These are phyloP conservation scores for Ericerus pela DNA, from an alignment of 1,140 invertebrate species.

Conservation along the genomic window DNA sequence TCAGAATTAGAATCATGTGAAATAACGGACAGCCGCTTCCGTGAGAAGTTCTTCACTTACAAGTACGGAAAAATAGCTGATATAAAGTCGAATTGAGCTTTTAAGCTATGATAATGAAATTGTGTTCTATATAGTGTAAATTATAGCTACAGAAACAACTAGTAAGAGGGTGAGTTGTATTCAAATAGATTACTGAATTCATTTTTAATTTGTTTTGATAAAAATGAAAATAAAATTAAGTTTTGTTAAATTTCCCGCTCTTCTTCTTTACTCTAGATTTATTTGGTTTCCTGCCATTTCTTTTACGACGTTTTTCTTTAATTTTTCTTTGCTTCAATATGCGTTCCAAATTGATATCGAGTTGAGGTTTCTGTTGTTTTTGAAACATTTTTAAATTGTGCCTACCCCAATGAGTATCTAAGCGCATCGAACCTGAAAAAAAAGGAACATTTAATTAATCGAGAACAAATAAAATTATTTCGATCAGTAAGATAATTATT, in stretches of 20 bases:
- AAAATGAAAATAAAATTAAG: slow-evolving; percentile 5
- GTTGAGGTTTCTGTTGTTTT: slow-evolving; percentile 18
- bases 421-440: slow-evolving; percentile 16
- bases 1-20: not conserved
- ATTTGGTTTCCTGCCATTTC: slow-evolving; percentile 21
- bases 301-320: slow-evolving; percentile 21
- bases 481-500: not conserved
- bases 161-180: too few relatives aligned
- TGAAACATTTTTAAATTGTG: slow-evolving; percentile 23
- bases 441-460: slow-evolving; percentile 12
- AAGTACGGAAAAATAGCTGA: not conserved
- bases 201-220: too few relatives aligned
- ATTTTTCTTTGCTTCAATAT: slow-evolving; percentile 24
- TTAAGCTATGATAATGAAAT: not conserved
- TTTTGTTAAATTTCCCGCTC: slow-evolving; percentile 17
- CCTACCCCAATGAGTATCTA: slow-evolving; percentile 23
- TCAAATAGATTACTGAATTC: too few relatives aligned
- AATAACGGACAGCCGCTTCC: not conserved
- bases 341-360: slow-evolving; percentile 20
- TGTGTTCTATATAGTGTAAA: too few relatives aligned
- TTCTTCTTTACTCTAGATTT: slow-evolving; percentile 18
- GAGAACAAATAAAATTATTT: not conserved
- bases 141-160: too few relatives aligned
- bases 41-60: slow-evolving; percentile 1
- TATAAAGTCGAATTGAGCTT: not conserved